Conservation (phyloP, 2,888 invertebrate genomes). For the Cepaea hortensis region DNA sequence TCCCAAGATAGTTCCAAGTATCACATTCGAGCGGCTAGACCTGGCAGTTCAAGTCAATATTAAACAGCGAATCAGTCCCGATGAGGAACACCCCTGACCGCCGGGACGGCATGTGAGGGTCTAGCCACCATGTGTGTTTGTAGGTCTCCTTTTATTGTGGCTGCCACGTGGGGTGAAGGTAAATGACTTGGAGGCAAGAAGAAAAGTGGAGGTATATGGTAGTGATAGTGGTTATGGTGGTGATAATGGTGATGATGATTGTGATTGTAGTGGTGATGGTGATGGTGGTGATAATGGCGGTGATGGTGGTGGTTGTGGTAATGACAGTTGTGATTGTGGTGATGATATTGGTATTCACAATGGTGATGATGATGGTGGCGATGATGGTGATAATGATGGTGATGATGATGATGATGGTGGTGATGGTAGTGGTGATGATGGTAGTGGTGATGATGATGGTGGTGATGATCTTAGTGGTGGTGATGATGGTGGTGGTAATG, state of each 20-base stretch:
- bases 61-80: no score
- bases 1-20: no score
- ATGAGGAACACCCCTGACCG: no score
- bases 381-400: neutral
- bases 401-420: conserved; percentile 8
- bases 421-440: conserved; percentile 14
- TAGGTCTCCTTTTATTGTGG: no score
- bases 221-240: conserved; percentile 1
- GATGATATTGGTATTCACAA: neutral
- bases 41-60: no score
- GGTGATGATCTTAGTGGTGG: neutral
- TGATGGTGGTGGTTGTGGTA: conserved; percentile 7
- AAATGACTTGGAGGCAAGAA: no score
- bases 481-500: conserved; percentile 10
- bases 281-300: neutral
- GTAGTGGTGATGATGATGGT: conserved; percentile 8
- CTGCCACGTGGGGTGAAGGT: no score
- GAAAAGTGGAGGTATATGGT: neutral
- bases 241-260: neutral
- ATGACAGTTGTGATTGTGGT: conserved; percentile 1
- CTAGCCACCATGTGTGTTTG: no score
- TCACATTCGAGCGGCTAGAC: no score
- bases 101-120: no score
- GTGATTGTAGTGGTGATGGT: neutral
- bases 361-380: conserved; percentile 8